Evolutionary conservation across 2,797 vertebrate species (phyloP).

Genomic region (Pseudomugil tenellus): DNA sequence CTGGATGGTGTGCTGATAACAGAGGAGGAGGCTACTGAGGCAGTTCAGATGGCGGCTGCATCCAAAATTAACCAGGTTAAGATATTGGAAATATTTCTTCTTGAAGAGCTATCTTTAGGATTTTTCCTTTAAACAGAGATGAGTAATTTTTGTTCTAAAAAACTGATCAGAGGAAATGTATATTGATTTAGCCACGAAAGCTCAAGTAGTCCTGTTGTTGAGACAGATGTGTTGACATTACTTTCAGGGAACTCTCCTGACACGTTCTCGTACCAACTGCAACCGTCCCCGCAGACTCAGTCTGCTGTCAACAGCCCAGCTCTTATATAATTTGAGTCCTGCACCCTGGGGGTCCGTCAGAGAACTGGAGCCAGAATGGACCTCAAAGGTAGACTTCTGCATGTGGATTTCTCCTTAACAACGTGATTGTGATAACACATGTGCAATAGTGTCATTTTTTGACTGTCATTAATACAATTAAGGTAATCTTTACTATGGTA

Average conservation of each 20-base stretch:
- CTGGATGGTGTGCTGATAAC: conserved; percentile 78
- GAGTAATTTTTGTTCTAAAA: background rate
- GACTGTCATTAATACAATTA: background rate
- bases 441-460: background rate
- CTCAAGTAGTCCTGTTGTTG: conserved; percentile 13
- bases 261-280: conserved; percentile 75
- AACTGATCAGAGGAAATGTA: background rate
- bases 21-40: conserved; percentile 79
- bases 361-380: conserved; percentile 82
- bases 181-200: conserved; percentile 7
- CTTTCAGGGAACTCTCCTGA: conserved; percentile 79
- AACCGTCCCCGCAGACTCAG: conserved; percentile 84
- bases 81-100: background rate
- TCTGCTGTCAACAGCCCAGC: conserved; percentile 84
- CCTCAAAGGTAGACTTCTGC: conserved; percentile 73
- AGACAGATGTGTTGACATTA: conserved; percentile 21
- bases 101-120: background rate
- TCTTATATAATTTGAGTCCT: conserved; percentile 80
- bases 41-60: conserved; percentile 67
- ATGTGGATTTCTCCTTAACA: background rate
- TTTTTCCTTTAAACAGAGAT: background rate
- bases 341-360: conserved; percentile 70
- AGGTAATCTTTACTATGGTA: background rate
- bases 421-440: background rate
- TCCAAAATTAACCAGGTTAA: conserved; percentile 84